These are phyloP conservation scores for Turritopsis dohrnii DNA, from an alignment of 30 jellyfish, hydroid and myxozoan genomes.

Conservation along the genomic window DNA sequence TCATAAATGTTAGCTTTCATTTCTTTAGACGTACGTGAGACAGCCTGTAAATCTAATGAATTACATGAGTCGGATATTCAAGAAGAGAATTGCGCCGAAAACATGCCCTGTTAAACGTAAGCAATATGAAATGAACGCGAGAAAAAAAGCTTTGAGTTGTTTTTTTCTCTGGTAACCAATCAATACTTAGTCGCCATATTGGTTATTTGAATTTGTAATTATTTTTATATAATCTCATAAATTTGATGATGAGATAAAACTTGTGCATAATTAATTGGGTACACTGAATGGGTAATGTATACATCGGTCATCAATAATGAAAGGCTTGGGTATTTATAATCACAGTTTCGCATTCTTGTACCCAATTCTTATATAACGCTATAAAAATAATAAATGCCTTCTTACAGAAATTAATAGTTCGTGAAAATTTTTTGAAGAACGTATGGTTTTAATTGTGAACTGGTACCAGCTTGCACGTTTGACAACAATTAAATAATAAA, in stretches of 20 bases:
- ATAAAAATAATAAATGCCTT: too few species aligned
- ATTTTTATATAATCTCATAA: neutral
- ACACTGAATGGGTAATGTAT: neutral
- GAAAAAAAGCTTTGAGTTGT: neutral
- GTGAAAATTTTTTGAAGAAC: neutral
- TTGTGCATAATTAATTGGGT: neutral
- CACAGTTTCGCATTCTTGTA: neutral
- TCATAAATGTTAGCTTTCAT: neutral
- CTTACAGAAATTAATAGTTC: neutral
- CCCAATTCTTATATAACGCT: neutral
- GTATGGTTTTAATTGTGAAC: neutral
- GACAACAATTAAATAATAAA: neutral
- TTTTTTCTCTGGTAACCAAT: neutral
- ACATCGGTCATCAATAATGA: neutral
- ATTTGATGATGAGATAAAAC: neutral
- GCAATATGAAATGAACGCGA: neutral
- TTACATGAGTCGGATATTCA: neutral
- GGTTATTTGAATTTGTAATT: neutral
- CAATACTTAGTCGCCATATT: neutral
- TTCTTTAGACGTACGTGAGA: neutral
- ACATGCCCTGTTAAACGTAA: neutral
- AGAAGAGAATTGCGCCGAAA: neutral
- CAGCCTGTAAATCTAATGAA: neutral
- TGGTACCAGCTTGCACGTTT: neutral
- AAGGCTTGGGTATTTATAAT: neutral